Conservation (phyloP, 2,888 invertebrate species). For the Salpingus planirostris region DNA sequence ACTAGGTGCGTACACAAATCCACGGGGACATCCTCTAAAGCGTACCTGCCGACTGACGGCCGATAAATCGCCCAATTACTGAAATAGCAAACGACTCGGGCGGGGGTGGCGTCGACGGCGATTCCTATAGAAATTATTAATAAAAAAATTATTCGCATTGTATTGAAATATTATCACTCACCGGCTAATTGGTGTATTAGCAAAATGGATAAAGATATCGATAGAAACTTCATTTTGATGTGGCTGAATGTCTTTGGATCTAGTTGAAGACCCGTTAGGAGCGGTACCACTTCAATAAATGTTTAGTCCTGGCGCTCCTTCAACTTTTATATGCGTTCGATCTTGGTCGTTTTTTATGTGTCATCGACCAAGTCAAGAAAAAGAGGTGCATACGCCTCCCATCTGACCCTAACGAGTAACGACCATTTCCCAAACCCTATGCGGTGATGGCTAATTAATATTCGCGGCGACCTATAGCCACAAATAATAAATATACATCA, state of each 20-base stretch:
- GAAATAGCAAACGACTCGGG: slow-evolving; percentile 53
- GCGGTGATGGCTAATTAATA: background rate
- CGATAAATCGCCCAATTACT: slow-evolving; percentile 83
- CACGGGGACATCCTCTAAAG: slow-evolving; percentile 74
- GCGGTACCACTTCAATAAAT: too few relatives aligned
- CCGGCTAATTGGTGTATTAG: slow-evolving; percentile 5
- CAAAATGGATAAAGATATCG: too few relatives aligned
- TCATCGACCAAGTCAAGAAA: slow-evolving; percentile 19
- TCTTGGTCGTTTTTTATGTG: slow-evolving; percentile 18
- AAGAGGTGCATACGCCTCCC: too few relatives aligned
- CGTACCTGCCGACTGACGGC: slow-evolving; percentile 72
- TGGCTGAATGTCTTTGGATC: too few relatives aligned
- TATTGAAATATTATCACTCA: slow-evolving; percentile 5
- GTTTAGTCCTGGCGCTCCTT: slow-evolving; percentile 10
- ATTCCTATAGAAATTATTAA: too few relatives aligned
- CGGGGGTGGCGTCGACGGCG: slow-evolving; percentile 25
- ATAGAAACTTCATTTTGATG: too few relatives aligned
- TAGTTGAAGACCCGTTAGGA: too few relatives aligned
- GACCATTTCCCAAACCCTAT: too few relatives aligned
- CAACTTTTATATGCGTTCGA: slow-evolving; percentile 14
- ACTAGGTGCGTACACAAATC: slow-evolving; percentile 78
- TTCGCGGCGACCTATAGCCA: background rate
- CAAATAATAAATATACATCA: background rate
- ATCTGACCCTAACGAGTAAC: too few relatives aligned
- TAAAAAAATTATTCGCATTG: too few relatives aligned